phyloP scores from a whole-genome alignment of 2,888 invertebrate species.

The Melanargia galathea region DNA sequence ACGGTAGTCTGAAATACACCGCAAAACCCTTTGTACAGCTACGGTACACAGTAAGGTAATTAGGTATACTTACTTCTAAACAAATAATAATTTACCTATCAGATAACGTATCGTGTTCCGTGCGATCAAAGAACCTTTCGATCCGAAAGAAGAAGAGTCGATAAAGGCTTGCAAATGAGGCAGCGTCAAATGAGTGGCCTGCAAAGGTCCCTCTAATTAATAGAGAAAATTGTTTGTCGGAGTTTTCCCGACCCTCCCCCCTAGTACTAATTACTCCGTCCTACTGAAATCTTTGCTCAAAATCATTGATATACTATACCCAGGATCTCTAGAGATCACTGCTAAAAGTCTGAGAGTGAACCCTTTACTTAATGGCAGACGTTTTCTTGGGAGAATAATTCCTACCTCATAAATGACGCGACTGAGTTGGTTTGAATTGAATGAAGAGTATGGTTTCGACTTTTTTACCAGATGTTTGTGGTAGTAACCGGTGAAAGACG shows the following conservation, averaged over 20 bases:
- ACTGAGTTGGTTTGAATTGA: no score
- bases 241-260: slow-evolving; percentile 54
- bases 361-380: neutral
- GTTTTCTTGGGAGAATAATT: no score
- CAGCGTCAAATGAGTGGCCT: slow-evolving; percentile 58
- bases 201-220: slow-evolving; percentile 69
- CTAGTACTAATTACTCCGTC: slow-evolving; percentile 61
- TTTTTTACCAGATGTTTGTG: no score
- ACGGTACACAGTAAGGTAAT: neutral
- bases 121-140: slow-evolving; percentile 41
- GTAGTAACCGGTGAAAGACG: no score
- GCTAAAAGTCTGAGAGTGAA: no score
- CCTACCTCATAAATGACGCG: no score
- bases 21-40: neutral
- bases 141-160: slow-evolving; percentile 55
- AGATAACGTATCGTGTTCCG: slow-evolving; percentile 26
- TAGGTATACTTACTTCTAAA: slow-evolving; percentile 4
- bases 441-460: no score
- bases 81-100: slow-evolving; percentile 9
- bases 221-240: slow-evolving; percentile 70
- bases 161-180: slow-evolving; percentile 77
- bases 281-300: slow-evolving; percentile 53
- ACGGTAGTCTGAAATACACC: neutral
- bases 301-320: slow-evolving; percentile 39
- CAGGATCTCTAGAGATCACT: neutral